phyloP scores from a whole-genome alignment of 30 jellyfish, hydroid and myxozoan genomes.

The Nemopilema nomurai region DNA sequence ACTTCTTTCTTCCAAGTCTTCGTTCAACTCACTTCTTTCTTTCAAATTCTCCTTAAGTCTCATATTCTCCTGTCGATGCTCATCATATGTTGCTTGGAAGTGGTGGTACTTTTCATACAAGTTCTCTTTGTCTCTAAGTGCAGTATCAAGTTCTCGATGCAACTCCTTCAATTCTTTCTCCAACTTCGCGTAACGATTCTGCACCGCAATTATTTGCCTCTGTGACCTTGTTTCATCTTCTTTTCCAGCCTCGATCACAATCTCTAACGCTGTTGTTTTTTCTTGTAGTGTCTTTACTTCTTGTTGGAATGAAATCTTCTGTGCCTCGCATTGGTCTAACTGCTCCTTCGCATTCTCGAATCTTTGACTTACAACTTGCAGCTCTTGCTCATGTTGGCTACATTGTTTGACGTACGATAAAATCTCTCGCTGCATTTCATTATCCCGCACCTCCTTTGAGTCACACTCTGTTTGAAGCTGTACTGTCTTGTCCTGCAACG shows the following conservation, averaged over 20 bases:
- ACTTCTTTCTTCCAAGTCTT: conserved; percentile 50
- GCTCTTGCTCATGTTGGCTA: conserved; percentile 67
- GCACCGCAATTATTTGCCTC: conserved; percentile 52
- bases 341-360: conserved; percentile 45
- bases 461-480: conserved; percentile 67
- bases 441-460: conserved; percentile 67
- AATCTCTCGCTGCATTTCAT: conserved; percentile 69
- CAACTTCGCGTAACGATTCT: conserved; percentile 47
- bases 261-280: conserved; percentile 54
- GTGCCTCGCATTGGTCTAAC: conserved; percentile 63
- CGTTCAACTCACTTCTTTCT: conserved; percentile 14
- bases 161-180: conserved; percentile 46
- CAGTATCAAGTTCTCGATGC: conserved; percentile 22
- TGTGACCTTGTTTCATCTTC: conserved; percentile 47
- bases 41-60: conserved; percentile 51
- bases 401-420: conserved; percentile 70
- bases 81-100: conserved; percentile 40
- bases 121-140: conserved; percentile 32
- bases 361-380: conserved; percentile 34
- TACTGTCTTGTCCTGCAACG: conserved; percentile 27
- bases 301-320: conserved; percentile 55
- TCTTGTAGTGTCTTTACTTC: conserved; percentile 70
- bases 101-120: conserved; percentile 44
- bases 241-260: conserved; percentile 57
- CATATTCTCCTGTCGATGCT: conserved; percentile 33